Evolutionary conservation across 2,113 vertebrate species (phyloP).

Genomic region (Lasiurus borealis): DNA sequence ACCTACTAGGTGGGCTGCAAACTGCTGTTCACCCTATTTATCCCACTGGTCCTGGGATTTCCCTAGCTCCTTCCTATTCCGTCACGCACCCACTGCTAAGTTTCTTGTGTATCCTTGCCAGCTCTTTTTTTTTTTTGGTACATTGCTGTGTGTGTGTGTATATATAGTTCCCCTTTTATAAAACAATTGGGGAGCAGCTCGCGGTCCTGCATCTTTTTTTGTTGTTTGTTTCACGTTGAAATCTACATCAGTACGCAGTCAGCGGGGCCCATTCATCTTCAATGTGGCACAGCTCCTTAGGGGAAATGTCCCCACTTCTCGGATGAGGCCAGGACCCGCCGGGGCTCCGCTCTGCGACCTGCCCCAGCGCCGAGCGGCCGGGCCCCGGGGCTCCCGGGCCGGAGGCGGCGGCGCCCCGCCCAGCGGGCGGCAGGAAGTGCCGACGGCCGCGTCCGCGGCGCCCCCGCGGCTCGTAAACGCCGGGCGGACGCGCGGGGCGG

Average conservation of each 20-base stretch:
- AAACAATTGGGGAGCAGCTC: background rate
- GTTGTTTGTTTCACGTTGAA: background rate
- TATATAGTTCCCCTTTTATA: background rate
- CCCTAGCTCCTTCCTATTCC: no score
- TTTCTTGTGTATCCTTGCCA: background rate
- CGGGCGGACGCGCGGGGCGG: background rate
- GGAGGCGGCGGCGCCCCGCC: no score
- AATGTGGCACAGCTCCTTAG: background rate
- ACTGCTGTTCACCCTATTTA: no score
- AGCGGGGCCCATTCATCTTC: background rate
- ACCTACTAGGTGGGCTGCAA: no score
- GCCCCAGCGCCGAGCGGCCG: rapidly evolving
- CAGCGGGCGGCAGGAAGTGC: constrained; percentile 55
- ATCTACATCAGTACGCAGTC: background rate
- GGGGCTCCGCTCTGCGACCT: background rate
- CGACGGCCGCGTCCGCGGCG: constrained; percentile 2
- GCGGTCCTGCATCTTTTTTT: background rate
- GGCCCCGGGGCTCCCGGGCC: background rate
- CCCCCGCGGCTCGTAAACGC: constrained; percentile 46
- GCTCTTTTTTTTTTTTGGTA: background rate
- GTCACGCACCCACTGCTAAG: background rate
- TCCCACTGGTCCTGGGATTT: no score
- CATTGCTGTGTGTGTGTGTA: background rate
- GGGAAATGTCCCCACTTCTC: background rate
- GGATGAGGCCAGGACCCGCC: background rate